These are phyloP conservation scores for Anableps anableps DNA, from an alignment of 2,797 vertebrate genomes.

Conservation along the genomic window DNA sequence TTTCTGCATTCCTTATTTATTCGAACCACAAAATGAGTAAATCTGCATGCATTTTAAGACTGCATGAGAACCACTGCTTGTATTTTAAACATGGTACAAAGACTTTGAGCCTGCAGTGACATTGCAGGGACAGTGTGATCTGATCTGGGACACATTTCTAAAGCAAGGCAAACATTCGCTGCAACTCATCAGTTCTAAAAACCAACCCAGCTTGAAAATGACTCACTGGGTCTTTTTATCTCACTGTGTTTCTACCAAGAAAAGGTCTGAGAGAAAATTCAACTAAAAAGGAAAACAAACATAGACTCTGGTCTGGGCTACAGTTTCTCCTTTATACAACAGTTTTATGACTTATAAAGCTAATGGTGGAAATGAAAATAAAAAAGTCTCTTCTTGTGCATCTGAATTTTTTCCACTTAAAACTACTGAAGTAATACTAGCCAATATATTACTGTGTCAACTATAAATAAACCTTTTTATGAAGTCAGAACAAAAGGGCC, in stretches of 20 bases:
- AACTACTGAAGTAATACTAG: constrained; percentile 5
- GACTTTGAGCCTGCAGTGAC: neutral
- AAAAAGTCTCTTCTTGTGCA: constrained; percentile 38
- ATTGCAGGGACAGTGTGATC: neutral
- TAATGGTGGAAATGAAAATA: constrained; percentile 26
- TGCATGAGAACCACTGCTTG: neutral
- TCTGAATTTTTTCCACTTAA: constrained; percentile 25
- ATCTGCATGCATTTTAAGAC: neutral
- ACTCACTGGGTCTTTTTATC: constrained; percentile 15
- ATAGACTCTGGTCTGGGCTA: constrained; percentile 23
- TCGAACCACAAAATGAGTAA: neutral
- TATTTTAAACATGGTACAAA: neutral
- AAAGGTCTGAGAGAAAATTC: constrained; percentile 29
- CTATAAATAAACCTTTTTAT: constrained; percentile 8
- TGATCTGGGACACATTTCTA: neutral
- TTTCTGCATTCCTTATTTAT: neutral
- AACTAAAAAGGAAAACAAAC: constrained; percentile 35
- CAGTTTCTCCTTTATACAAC: constrained; percentile 16
- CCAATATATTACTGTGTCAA: constrained; percentile 5
- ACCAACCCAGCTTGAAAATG: constrained; percentile 4
- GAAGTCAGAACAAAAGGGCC: constrained; percentile 11
- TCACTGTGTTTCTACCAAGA: constrained; percentile 6
- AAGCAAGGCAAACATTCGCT: neutral
- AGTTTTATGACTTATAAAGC: constrained; percentile 27
- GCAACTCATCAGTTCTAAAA: constrained; percentile 11